A percentile compares a stretch with the other conserved stretches of the same genome.
phyloP scores from a whole-genome alignment of 2,113 vertebrate genomes.

The Amblyopsis rosae region DNA sequence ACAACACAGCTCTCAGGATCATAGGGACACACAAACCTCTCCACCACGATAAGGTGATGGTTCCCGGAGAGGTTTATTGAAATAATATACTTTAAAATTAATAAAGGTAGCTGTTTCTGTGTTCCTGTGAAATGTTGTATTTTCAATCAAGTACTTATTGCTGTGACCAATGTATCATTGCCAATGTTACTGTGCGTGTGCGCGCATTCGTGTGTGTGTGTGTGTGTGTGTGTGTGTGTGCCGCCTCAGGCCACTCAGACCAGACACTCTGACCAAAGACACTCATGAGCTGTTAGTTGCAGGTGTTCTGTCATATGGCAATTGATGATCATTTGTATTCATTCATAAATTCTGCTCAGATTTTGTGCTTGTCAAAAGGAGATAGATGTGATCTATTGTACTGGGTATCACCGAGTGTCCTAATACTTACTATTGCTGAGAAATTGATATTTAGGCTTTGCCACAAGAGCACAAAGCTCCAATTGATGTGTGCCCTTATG shows the following conservation, averaged over 20 bases:
- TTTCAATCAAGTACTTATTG: not conserved
- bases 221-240: not conserved
- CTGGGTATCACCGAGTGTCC: conserved; percentile 47
- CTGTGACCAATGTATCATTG: not conserved
- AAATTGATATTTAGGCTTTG: conserved; percentile 57
- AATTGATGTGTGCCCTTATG: conserved; percentile 22
- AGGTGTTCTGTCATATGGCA: conserved; percentile 72
- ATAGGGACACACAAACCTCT: too few relatives aligned
- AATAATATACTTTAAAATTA: too few relatives aligned
- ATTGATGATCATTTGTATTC: conserved; percentile 71
- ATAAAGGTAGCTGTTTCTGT: not conserved
- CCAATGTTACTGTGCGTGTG: not conserved
- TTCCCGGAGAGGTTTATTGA: too few relatives aligned
- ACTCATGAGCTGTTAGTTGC: conserved; percentile 56
- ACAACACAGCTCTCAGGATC: too few relatives aligned
- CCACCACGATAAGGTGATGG: too few relatives aligned
- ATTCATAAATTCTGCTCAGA: conserved; percentile 76
- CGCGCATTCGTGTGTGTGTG: not conserved
- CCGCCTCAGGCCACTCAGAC: not conserved
- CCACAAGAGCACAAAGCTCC: conserved; percentile 42
- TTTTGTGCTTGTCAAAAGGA: conserved; percentile 79
- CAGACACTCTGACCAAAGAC: conserved; percentile 7
- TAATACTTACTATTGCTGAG: conserved; percentile 57
- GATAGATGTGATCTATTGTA: conserved; percentile 67
- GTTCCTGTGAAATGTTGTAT: not conserved